Base-by-base conservation (phyloP, 2,888 invertebrate species). In the Eremobia ochroleuca region DNA sequence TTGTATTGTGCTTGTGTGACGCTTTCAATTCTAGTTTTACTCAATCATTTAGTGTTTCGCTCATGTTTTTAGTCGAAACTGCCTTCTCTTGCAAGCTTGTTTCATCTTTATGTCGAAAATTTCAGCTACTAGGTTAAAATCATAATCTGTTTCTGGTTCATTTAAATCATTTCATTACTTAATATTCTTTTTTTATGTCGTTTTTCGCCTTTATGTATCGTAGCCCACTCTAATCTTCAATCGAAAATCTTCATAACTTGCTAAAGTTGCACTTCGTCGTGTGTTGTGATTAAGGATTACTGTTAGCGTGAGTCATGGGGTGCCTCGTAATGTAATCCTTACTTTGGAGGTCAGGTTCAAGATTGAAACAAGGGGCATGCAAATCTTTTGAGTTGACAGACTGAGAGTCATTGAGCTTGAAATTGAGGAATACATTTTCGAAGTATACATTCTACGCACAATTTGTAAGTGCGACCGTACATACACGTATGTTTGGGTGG, bases 311-410 rank as follows among this genome's bases (percentile, higher is more conserved):
- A 61, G 28, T 66, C 58, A n/a, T 64, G 83, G 85, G 86, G 85
- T 37, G 73, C 61, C 59, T 61, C 72, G 69, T 82, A 79, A 80
- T 73, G 62, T 86, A 83, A 87, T 85, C 83, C 86, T 46, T 34
- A 66, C 69, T 64, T 59, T 69, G 28, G 77, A 83, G 88, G 86
- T 87, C 86, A 87, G 88, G 86, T 85, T 87, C 86, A 82, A 80
- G 52, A 74, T 61, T 77, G 40, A 75, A 67, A 74, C 85, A 80
- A 82, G 80, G 85, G 82, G 83, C 66, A 85, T 87, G 86, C 86
- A 85, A 86, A 87, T 85, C 73, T 74, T 64, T 62, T 62, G 31
- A 49, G 67, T 73, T 76, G 85, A 49, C 67, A 61, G 18, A 49
- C 34, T 31, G 72, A 31, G 55, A 46, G 28, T 31, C 40, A 62